Conservation (phyloP, 1,140 invertebrate species). For the Hydropsyche tenuis region DNA sequence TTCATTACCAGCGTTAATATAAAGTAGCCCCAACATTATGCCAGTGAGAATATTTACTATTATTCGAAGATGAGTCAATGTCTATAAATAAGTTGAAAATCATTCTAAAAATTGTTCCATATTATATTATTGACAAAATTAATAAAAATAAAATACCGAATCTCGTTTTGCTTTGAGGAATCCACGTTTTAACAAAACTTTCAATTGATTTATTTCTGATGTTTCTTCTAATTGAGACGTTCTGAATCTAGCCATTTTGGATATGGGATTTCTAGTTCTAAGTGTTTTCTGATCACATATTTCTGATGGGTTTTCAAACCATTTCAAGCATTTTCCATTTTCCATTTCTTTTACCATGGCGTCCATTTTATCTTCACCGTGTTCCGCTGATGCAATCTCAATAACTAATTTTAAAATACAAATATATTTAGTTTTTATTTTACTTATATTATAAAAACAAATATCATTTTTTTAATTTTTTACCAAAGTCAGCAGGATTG, state of each 20-base stretch:
- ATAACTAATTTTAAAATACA: conserved; percentile 71
- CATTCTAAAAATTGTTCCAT: background rate
- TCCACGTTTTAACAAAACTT: conserved; percentile 72
- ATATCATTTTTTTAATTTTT: conserved; percentile 52
- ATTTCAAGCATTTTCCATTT: conserved; percentile 74
- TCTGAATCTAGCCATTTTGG: conserved; percentile 55
- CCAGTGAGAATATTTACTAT: conserved; percentile 75
- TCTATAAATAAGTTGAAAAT: conserved; percentile 64
- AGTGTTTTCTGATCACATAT: conserved; percentile 65
- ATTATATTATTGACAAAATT: conserved; percentile 4
- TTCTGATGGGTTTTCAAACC: conserved; percentile 68
- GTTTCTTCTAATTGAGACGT: conserved; percentile 69
- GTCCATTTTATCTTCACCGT: conserved; percentile 80
- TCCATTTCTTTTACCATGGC: conserved; percentile 73
- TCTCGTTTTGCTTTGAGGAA: conserved; percentile 77
- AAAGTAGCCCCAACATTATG: conserved; percentile 76
- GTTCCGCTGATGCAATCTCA: conserved; percentile 88
- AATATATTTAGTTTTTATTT: background rate
- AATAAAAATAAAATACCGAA: conserved; percentile 57
- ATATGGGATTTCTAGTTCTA: conserved; percentile 63
- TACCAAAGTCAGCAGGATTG: conserved; percentile 95
- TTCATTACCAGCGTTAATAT: conserved; percentile 72
- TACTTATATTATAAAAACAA: conserved; percentile 14
- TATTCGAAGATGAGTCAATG: conserved; percentile 85
- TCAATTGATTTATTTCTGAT: conserved; percentile 71